Conservation (phyloP, 2,888 invertebrate genomes). For the Dusona sp. region DNA sequence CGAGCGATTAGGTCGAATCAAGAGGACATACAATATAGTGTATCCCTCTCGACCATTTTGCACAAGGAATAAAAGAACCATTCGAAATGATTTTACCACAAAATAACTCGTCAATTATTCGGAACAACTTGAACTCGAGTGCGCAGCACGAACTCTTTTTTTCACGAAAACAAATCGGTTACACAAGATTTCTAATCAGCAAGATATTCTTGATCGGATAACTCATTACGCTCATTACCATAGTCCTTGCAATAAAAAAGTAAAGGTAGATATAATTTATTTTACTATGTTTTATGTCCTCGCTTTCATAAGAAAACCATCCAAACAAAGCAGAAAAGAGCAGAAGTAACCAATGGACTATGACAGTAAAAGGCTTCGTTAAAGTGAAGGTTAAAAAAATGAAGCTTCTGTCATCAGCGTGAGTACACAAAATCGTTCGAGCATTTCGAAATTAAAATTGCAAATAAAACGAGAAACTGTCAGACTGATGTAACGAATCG, state of each 20-base stretch:
- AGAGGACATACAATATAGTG: not conserved
- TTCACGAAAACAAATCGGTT: not conserved
- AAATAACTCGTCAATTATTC: conserved; percentile 17
- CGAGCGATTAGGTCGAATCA: conserved; percentile 60
- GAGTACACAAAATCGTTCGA: not conserved
- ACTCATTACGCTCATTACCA: no score
- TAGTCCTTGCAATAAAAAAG: not conserved
- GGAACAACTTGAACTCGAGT: not conserved
- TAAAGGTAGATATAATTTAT: not conserved
- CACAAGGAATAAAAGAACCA: not conserved
- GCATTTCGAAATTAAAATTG: not conserved
- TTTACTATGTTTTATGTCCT: not conserved
- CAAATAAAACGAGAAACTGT: not conserved
- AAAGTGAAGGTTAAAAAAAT: not conserved
- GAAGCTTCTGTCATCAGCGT: not conserved
- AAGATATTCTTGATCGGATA: not conserved
- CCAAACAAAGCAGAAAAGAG: not conserved
- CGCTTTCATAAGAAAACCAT: not conserved
- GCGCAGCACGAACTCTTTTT: not conserved
- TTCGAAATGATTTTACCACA: conserved; percentile 21
- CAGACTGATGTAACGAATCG: no score
- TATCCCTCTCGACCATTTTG: conserved; percentile 21
- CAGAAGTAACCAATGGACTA: not conserved
- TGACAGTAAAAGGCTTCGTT: not conserved
- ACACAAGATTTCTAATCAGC: not conserved